Conservation (phyloP, 2,888 invertebrate species). For the Rhabditophanes sp. region DNA sequence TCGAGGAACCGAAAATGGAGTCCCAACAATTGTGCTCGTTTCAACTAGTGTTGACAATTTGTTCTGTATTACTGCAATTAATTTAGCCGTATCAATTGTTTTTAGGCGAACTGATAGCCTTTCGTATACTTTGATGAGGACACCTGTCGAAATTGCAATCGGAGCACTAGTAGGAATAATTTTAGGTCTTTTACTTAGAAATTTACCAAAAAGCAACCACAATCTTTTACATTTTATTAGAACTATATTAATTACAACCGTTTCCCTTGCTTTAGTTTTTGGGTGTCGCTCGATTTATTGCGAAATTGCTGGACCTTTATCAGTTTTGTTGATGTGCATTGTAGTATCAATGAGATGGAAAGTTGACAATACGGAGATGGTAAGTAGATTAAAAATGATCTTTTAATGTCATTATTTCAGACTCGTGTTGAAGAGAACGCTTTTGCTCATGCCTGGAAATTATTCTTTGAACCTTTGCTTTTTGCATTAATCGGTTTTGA, state of each 20-base stretch:
- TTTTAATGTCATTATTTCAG: conserved; percentile 9
- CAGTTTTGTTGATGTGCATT: conserved; percentile 17
- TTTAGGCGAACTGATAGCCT: conserved; percentile 14
- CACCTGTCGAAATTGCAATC: conserved; percentile 17
- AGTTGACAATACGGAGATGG: conserved; percentile 16
- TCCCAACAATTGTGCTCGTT: conserved; percentile 25
- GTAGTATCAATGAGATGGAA: conserved; percentile 25
- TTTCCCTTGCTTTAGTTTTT: conserved; percentile 16
- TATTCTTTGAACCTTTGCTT: conserved; percentile 23
- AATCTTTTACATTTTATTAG: conserved; percentile 14
- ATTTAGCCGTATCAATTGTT: conserved; percentile 10
- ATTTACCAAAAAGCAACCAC: conserved; percentile 15
- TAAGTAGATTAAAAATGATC: conserved; percentile 1
- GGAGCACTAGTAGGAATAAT: conserved; percentile 17
- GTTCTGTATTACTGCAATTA: conserved; percentile 17
- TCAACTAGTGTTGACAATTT: conserved; percentile 22
- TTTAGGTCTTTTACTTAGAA: conserved; percentile 12
- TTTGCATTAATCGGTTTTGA: conserved; percentile 19
- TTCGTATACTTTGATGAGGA: conserved; percentile 13
- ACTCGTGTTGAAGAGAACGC: conserved; percentile 18
- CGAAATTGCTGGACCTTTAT: conserved; percentile 19
- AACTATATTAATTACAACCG: conserved; percentile 7
- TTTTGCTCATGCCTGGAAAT: conserved; percentile 16
- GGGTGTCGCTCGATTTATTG: conserved; percentile 17
- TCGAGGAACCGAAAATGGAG: conserved; percentile 17